Evolutionary conservation across 2,888 invertebrate genomes (phyloP), one percentile per base, ranked within the genome.

Genomic region (Apodemia duryi): DNA sequence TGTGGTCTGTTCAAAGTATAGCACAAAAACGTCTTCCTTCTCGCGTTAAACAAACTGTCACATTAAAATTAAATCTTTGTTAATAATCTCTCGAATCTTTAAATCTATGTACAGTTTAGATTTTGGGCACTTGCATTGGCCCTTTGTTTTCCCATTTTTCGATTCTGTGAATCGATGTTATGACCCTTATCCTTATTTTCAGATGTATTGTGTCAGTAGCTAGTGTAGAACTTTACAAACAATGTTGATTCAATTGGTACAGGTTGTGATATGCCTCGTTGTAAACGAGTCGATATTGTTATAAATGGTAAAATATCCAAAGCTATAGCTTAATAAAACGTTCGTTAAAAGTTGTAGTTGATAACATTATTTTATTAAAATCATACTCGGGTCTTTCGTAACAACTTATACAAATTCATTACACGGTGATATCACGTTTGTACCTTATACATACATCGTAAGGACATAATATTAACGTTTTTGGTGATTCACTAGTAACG

Each of bases 1-100:
- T 72, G 75, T 76, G 80, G 78, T 78, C 75, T 72, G 73, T 73
- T 77, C 78, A 77, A 86, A 85, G 83, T 78, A 82, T 84, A 86
- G 90, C 91, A 91, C 91, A 91, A 91, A 90, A 86, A 91, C 81
- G 91, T 91, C 91, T 91, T 91, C 91, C 91, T 91, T 90, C 90
- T 85, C 83, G 88, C 82, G 86, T 88, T 88, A 80, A 86, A 87
- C 85, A 82, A 91, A 84, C 86, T 89, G 86, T 88, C 86, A 84
- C 84, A 82, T 84, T 84, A 82, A 86, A 87, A 85, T 82, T 82
- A 82, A 85, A 84, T 84, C 83, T 88, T 86, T 88, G 85, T 91
- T 90, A 88, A 79, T 84, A 81, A 80, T 87, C 85, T 86, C 87
- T 88, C 81, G 78, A 85, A 82, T 86, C 86, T 85, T 83, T 80